A percentile compares a stretch with the other conserved stretches of the same genome.
Evolutionary conservation across 2,888 invertebrate species (phyloP).

Genomic region (Zaprionus bogoriensis): DNA sequence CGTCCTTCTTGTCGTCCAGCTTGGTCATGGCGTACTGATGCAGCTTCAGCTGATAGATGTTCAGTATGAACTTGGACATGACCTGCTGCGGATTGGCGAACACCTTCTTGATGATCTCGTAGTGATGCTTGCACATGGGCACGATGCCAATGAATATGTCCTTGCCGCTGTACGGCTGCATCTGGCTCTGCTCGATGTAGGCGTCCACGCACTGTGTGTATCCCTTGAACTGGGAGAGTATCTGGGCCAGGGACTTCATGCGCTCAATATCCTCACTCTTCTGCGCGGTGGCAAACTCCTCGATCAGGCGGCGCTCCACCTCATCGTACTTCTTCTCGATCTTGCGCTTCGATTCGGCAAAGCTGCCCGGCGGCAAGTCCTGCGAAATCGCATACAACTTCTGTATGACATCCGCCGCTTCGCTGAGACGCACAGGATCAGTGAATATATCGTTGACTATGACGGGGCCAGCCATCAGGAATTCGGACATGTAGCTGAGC

Average conservation of each 20-base stretch:
- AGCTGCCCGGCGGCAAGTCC: conserved; percentile 94
- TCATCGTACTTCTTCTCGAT: conserved; percentile 95
- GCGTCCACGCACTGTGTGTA: conserved; percentile 98
- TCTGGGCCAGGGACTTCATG: conserved; percentile 96
- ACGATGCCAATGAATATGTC: conserved; percentile 96
- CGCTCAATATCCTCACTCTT: conserved; percentile 91
- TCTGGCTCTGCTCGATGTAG: conserved; percentile 97
- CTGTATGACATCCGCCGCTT: conserved; percentile 98
- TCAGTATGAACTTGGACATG: conserved; percentile 98
- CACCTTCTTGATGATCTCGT: conserved; percentile 92
- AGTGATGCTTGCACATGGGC: conserved; percentile 94
- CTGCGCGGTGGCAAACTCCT: conserved; percentile 96
- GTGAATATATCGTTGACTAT: conserved; percentile 93
- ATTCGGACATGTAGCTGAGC: conserved; percentile 95
- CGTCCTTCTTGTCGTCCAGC: conserved; percentile 91
- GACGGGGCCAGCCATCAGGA: conserved; percentile 91
- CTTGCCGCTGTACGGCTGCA: conserved; percentile 92
- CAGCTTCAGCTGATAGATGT: conserved; percentile 95
- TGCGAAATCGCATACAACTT: conserved; percentile 97
- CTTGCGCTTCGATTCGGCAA: conserved; percentile 92
- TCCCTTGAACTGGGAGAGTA: conserved; percentile 97
- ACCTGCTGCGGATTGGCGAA: conserved; percentile 98
- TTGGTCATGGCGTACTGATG: conserved; percentile 93
- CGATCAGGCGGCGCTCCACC: conserved; percentile 94
- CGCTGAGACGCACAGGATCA: conserved; percentile 90